These are phyloP conservation scores for Dorcus parallelipipedus DNA, from an alignment of 2,888 invertebrate species.

Conservation along the genomic window DNA sequence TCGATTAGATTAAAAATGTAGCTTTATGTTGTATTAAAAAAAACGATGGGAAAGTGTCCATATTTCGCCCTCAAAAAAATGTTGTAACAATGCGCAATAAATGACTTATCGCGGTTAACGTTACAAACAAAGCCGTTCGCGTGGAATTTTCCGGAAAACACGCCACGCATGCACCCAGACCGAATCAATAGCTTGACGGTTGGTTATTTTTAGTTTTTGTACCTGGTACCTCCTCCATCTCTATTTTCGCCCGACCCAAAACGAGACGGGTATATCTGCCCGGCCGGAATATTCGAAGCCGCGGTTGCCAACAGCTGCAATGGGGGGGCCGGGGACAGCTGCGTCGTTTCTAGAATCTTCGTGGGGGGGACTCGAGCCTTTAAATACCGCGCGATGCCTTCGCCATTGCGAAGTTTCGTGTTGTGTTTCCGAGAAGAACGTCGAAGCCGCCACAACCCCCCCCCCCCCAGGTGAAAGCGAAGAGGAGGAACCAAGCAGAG, in stretches of 20 bases:
- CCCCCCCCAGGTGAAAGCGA: neutral
- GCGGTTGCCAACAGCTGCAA: neutral
- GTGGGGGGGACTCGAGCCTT: neutral
- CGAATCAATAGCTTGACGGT: too few relatives aligned
- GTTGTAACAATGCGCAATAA: too few relatives aligned
- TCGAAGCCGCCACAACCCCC: neutral
- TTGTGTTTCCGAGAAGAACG: neutral
- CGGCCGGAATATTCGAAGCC: neutral
- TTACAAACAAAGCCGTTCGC: too few relatives aligned
- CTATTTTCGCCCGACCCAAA: neutral
- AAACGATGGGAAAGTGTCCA: too few relatives aligned
- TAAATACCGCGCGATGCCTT: constrained; percentile 2
- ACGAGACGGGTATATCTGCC: neutral
- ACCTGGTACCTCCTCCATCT: neutral
- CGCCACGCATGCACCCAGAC: neutral
- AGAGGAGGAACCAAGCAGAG: neutral
- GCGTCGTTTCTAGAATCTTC: constrained; percentile 6
- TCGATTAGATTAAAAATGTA: too few relatives aligned
- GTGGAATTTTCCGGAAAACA: constrained; percentile 11
- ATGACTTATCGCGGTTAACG: neutral
- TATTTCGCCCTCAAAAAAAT: too few relatives aligned
- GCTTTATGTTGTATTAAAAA: too few relatives aligned
- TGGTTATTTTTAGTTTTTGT: too few relatives aligned
- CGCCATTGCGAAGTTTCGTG: constrained; percentile 2
- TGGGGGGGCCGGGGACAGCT: neutral